A percentile compares a stretch with the other conserved stretches of the same genome.
Evolutionary conservation across 2,113 vertebrate genomes (phyloP).

Genomic region (Lepisosteus oculatus): DNA sequence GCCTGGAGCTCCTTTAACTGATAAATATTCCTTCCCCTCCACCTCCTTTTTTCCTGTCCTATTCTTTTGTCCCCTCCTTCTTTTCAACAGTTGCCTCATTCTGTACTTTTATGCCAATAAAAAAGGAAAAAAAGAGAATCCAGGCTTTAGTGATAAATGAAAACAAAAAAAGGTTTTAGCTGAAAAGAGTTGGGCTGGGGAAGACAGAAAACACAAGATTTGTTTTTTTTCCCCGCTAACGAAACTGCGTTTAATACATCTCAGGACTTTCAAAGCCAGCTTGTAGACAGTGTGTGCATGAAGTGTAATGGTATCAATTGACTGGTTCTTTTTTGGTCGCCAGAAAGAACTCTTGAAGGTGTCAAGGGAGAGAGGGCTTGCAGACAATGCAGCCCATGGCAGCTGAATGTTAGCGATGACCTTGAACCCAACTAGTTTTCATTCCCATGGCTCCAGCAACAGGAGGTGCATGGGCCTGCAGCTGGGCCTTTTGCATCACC

Average conservation of each 20-base stretch:
- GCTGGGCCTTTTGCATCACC: constrained; percentile 43
- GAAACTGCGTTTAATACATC: not conserved
- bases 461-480: constrained; percentile 28
- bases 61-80: constrained; percentile 44
- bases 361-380: constrained; percentile 51
- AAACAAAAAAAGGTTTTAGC: not conserved
- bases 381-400: constrained; percentile 51
- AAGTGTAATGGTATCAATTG: constrained; percentile 63
- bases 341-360: constrained; percentile 59
- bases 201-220: not conserved
- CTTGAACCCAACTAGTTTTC: constrained; percentile 58
- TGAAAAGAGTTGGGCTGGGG: not conserved
- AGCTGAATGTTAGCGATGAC: constrained; percentile 58
- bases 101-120: constrained; percentile 37
- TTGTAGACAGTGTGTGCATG: constrained; percentile 41
- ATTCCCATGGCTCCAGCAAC: constrained; percentile 52
- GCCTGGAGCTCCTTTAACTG: constrained; percentile 45
- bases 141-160: not conserved
- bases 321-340: constrained; percentile 52
- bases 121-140: constrained; percentile 9
- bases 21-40: constrained; percentile 47
- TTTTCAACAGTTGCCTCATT: constrained; percentile 34
- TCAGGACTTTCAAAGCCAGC: constrained; percentile 13
- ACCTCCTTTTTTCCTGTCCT: constrained; percentile 32
- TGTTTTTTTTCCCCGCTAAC: not conserved